Base-by-base conservation (phyloP, 2,888 invertebrate genomes). In the Acanthosoma haemorrhoidale region DNA sequence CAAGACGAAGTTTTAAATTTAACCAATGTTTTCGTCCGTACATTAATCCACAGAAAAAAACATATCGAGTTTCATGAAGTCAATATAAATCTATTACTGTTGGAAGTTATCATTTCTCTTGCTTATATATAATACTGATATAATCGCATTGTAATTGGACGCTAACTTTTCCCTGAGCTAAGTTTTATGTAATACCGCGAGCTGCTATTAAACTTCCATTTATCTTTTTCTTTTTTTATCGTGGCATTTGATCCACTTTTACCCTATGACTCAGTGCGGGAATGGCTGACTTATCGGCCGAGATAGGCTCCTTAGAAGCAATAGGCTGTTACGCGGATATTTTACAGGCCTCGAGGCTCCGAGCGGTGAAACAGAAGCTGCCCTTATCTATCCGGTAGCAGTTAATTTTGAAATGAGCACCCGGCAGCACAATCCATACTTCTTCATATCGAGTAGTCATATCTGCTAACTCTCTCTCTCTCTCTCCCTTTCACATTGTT, bases 301-400 rank as follows among this genome's bases (percentile, higher is more conserved):
- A 13, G 51, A 51, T 51, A 51, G 51, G 8, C 2, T 1, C 25
- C 2, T 5, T 51, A n/a, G 51, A 51, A 51, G 51, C 21, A n/a
- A 25, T n/a, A 25, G 51, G 25, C 29, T 51, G 51, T 51, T 51
- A 51, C 18, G 25, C 51, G 25, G 51, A 51, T 51, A 51, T 51
- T 51, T 51, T 51, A 51, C 51, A 51, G 32, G 51, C n/a, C 51
- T 51, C 51, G n/a, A 51, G 51, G 51, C 51, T 51, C 51, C 29
- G 21, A 51, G 11, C 51, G 29, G 51, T 51, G 51, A 51, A 51
- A 51, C 51, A 51, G 51, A 51, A 51, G 51, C 51, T 51, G n/a
- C n/a, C n/a, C 51, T 51, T 51, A 51, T 21, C 29, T 51, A 25
- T 21, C 51, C 51, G 29, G 25, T 13, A 51, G 51, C 29, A 21